These are phyloP conservation scores for Lerista edwardsae DNA, from an alignment of 2,797 vertebrate species.

Conservation along the genomic window DNA sequence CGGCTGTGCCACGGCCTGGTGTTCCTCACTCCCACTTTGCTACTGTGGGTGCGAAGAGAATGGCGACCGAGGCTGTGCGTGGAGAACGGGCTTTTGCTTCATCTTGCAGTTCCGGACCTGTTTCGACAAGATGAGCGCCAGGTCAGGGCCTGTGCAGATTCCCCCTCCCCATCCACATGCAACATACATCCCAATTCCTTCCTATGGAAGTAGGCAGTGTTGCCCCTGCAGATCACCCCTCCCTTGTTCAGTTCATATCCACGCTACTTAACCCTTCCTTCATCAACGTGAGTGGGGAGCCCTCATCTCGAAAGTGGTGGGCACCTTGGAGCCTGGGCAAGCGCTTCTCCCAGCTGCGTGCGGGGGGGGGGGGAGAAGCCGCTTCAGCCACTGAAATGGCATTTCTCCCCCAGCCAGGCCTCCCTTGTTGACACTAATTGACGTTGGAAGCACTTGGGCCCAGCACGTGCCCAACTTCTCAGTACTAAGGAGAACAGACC, in stretches of 20 bases:
- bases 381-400: fast-evolving
- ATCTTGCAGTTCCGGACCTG: too few relatives aligned
- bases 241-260: background rate
- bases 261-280: too few relatives aligned
- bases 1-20: too few relatives aligned
- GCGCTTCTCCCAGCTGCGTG: background rate
- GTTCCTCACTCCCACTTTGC: background rate
- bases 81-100: too few relatives aligned
- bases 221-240: background rate
- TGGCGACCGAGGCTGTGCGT: too few relatives aligned
- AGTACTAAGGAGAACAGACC: too few relatives aligned
- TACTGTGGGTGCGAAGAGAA: background rate
- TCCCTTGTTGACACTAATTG: background rate
- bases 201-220: background rate
- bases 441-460: fast-evolving
- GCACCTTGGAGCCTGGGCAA: background rate
- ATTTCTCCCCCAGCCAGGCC: fast-evolving
- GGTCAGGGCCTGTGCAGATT: too few relatives aligned
- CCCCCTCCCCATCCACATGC: too few relatives aligned
- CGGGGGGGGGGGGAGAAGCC: fast-evolving
- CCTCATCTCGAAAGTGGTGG: too few relatives aligned
- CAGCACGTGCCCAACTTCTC: fast-evolving
- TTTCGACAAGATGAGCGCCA: too few relatives aligned
- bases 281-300: too few relatives aligned
- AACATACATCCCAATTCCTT: background rate